These are phyloP conservation scores for Pachydiplax longipennis DNA, from an alignment of 2,888 invertebrate species.

Conservation along the genomic window DNA sequence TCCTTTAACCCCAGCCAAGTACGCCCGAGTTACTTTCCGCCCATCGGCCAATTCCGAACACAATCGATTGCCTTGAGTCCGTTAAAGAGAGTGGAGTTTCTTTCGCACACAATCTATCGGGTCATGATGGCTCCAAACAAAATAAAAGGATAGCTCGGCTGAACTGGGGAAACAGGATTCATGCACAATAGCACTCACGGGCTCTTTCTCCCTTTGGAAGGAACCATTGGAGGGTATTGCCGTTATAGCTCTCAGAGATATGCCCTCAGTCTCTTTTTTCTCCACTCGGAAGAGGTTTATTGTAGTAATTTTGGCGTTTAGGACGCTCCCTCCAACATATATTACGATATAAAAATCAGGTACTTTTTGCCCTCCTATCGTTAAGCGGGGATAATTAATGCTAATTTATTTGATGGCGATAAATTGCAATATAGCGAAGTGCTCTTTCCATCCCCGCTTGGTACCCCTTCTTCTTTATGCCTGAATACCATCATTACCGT, in stretches of 20 bases:
- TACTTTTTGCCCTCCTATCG: too few relatives aligned
- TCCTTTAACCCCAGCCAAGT: neutral
- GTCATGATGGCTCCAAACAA: neutral
- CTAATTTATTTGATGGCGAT: too few relatives aligned
- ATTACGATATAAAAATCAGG: too few relatives aligned
- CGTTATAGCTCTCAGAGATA: neutral
- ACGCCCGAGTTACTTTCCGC: neutral
- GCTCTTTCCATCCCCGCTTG: too few relatives aligned
- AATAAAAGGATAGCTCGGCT: neutral
- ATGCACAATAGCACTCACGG: neutral
- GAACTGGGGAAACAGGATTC: neutral
- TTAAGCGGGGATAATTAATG: too few relatives aligned
- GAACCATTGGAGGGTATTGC: neutral
- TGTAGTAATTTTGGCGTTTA: too few relatives aligned
- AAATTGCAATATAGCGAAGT: too few relatives aligned
- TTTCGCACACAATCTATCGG: neutral
- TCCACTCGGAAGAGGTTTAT: neutral
- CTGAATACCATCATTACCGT: too few relatives aligned
- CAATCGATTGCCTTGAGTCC: neutral
- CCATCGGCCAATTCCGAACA: neutral
- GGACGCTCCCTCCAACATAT: too few relatives aligned
- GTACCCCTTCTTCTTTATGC: too few relatives aligned
- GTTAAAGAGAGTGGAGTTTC: neutral
- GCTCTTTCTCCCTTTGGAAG: neutral
- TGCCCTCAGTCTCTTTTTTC: neutral